phyloP scores from a whole-genome alignment of 2,797 vertebrate genomes.

The Balearica regulorum region DNA sequence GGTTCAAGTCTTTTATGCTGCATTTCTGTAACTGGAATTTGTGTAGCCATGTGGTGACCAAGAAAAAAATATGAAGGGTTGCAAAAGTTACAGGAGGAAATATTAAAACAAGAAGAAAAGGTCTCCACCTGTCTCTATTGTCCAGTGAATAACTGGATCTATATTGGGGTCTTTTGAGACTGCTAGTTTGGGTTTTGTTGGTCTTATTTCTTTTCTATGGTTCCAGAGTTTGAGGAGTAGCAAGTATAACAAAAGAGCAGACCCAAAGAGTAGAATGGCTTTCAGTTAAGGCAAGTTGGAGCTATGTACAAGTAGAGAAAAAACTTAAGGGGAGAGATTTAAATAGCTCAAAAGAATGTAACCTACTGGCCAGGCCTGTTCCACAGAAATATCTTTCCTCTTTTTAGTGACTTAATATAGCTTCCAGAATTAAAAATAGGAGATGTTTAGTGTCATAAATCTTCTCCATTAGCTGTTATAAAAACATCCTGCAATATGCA shows the following conservation, averaged over 20 bases:
- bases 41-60: background rate
- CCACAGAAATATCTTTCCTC: background rate
- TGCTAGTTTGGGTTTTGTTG: background rate
- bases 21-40: background rate
- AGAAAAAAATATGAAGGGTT: background rate
- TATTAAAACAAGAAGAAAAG: background rate
- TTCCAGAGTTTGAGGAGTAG: background rate
- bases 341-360: constrained; percentile 53
- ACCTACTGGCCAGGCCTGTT: background rate
- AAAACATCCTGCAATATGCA: background rate
- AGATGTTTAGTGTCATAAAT: background rate
- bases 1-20: background rate
- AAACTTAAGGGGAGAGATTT: background rate
- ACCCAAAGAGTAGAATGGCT: background rate
- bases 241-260: background rate
- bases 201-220: background rate
- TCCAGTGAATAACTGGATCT: background rate
- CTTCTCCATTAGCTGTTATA: background rate
- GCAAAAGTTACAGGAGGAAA: background rate
- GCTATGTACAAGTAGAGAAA: background rate
- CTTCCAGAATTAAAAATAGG: constrained; percentile 46
- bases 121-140: background rate
- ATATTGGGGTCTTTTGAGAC: background rate
- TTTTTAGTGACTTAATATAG: background rate
- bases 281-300: background rate